These are phyloP conservation scores for Forbesichthys agassizii DNA, from an alignment of 2,113 vertebrate species.

Conservation along the genomic window DNA sequence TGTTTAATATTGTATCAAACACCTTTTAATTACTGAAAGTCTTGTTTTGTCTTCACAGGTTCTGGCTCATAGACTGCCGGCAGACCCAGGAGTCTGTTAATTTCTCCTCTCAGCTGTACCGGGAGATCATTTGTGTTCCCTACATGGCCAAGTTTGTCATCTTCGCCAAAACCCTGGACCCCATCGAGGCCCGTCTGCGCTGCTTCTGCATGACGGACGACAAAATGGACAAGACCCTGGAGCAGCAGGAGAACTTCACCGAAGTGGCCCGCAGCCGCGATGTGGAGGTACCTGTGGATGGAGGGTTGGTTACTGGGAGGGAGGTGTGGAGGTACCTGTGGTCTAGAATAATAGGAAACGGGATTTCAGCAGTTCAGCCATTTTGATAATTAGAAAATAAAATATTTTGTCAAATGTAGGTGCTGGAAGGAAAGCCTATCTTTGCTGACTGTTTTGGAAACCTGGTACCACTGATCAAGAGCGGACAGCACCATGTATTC, in stretches of 20 bases:
- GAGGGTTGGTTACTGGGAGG: neutral
- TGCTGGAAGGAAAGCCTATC: conserved; percentile 97
- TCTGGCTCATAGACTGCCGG: conserved; percentile 98
- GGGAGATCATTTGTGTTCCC: conserved; percentile 97
- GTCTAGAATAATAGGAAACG: neutral
- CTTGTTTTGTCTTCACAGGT: conserved; percentile 71
- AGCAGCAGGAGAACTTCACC: conserved; percentile 97
- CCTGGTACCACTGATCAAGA: conserved; percentile 95
- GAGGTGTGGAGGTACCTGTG: too few relatives aligned
- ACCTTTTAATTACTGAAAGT: neutral
- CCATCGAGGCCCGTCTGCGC: conserved; percentile 92
- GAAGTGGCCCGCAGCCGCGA: conserved; percentile 97
- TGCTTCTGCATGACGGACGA: conserved; percentile 99
- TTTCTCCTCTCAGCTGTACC: conserved; percentile 93
- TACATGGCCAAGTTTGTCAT: conserved; percentile 99
- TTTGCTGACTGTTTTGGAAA: conserved; percentile 99
- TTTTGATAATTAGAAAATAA: neutral
- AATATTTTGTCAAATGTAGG: conserved; percentile 70
- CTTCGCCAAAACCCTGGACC: conserved; percentile 96
- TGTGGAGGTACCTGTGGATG: conserved; percentile 84
- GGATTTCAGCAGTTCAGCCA: too few relatives aligned
- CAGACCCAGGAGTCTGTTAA: conserved; percentile 94
- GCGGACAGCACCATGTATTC: conserved; percentile 96
- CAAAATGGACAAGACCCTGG: conserved; percentile 97
- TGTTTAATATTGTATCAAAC: neutral